Evolutionary conservation across 2,113 vertebrate species (phyloP).

Genomic region (Chaetops frenatus): DNA sequence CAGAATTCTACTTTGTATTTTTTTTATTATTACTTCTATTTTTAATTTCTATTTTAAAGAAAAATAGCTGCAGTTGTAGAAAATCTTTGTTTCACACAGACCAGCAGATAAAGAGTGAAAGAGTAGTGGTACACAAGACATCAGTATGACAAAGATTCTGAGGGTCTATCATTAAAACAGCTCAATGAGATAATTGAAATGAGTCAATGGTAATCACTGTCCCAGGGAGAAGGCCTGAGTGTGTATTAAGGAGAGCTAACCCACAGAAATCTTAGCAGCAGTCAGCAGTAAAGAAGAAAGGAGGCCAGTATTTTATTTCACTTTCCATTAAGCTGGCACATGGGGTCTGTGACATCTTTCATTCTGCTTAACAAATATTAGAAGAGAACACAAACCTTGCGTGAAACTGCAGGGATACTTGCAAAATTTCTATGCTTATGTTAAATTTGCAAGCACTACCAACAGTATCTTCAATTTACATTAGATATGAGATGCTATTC

Average conservation of each 20-base stretch:
- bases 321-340: rapidly evolving
- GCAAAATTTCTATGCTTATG: not conserved
- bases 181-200: not conserved
- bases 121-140: not conserved
- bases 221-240: not conserved
- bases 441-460: not conserved
- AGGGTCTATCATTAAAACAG: not conserved
- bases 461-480: not conserved
- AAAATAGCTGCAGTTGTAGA: not conserved
- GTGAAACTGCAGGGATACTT: not conserved
- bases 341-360: not conserved
- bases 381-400: not conserved
- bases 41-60: not conserved
- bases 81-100: not conserved
- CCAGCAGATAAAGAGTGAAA: not conserved
- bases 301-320: not conserved
- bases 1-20: not conserved
- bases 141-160: not conserved
- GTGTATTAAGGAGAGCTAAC: not conserved
- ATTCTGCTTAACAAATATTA: not conserved
- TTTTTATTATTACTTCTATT: not conserved
- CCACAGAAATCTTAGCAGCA: not conserved
- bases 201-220: not conserved
- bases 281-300: not conserved
- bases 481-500: not conserved